Conservation (phyloP, 2,797 vertebrate genomes). For the Enteromius mattozi region DNA sequence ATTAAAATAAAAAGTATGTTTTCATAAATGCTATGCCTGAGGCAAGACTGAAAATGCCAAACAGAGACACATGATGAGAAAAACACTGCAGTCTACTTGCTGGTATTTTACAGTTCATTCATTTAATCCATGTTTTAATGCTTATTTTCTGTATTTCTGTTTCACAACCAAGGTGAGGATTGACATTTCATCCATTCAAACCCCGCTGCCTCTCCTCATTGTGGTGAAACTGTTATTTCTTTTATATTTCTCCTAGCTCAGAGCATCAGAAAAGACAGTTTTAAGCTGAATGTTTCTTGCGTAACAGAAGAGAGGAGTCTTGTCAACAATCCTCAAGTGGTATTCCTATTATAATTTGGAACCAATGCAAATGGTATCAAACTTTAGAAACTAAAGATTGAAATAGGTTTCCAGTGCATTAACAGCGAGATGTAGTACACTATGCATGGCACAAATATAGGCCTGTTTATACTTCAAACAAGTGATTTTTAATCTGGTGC, state of each 20-base stretch:
- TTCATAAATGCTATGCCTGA: neutral
- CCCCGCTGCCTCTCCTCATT: slow-evolving; percentile 2
- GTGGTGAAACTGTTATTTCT: slow-evolving; percentile 23
- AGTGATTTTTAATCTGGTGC: neutral
- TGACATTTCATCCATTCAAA: slow-evolving; percentile 17
- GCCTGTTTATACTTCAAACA: neutral
- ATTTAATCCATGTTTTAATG: slow-evolving; percentile 4
- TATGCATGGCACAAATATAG: neutral
- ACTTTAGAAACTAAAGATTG: neutral
- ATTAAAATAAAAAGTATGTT: slow-evolving; percentile 29
- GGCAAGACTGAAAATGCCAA: neutral
- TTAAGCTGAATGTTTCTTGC: slow-evolving; percentile 12
- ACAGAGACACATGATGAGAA: slow-evolving; percentile 2
- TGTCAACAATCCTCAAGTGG: slow-evolving; percentile 17
- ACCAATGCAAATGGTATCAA: neutral
- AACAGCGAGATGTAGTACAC: neutral
- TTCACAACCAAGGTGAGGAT: slow-evolving; percentile 44
- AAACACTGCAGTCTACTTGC: neutral
- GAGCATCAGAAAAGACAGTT: slow-evolving; percentile 8
- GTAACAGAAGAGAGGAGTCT: neutral
- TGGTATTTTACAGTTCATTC: neutral
- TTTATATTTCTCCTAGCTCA: slow-evolving; percentile 4
- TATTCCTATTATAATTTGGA: neutral
- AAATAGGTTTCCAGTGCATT: neutral
- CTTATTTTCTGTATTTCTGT: slow-evolving; percentile 44